These are phyloP conservation scores for Microctonus brassicae DNA, from an alignment of 2,888 invertebrate genomes.

Conservation along the genomic window DNA sequence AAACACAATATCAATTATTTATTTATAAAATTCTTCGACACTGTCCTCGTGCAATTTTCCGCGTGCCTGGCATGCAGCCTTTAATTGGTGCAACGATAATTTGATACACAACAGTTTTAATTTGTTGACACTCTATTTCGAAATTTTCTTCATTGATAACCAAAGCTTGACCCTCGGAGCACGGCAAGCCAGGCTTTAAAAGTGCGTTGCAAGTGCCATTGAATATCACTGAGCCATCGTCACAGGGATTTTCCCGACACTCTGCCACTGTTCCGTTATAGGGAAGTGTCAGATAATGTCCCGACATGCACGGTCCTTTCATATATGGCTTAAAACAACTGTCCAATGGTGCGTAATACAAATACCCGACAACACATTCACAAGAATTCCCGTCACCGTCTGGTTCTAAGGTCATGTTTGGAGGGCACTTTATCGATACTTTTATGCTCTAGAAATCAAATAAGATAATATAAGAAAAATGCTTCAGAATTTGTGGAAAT, in stretches of 20 bases:
- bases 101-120: constrained; percentile 30
- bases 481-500: background rate
- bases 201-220: constrained; percentile 69
- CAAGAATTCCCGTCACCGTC: constrained; percentile 29
- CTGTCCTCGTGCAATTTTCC: constrained; percentile 36
- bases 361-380: constrained; percentile 43
- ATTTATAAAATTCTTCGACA: constrained; percentile 36
- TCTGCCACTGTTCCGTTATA: constrained; percentile 71
- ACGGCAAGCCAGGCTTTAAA: constrained; percentile 67
- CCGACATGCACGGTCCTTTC: constrained; percentile 74
- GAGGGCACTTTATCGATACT: constrained; percentile 25
- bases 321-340: constrained; percentile 76
- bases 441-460: background rate
- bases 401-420: constrained; percentile 37
- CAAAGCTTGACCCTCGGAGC: constrained; percentile 70
- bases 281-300: constrained; percentile 72
- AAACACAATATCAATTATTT: background rate
- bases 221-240: constrained; percentile 70
- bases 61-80: constrained; percentile 39
- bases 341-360: constrained; percentile 75
- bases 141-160: constrained; percentile 75
- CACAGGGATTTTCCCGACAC: constrained; percentile 75
- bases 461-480: too few relatives aligned
- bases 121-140: constrained; percentile 70
- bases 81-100: constrained; percentile 39